These are phyloP conservation scores for Saccopteryx bilineata DNA, from an alignment of 2,113 vertebrate species.

Conservation along the genomic window DNA sequence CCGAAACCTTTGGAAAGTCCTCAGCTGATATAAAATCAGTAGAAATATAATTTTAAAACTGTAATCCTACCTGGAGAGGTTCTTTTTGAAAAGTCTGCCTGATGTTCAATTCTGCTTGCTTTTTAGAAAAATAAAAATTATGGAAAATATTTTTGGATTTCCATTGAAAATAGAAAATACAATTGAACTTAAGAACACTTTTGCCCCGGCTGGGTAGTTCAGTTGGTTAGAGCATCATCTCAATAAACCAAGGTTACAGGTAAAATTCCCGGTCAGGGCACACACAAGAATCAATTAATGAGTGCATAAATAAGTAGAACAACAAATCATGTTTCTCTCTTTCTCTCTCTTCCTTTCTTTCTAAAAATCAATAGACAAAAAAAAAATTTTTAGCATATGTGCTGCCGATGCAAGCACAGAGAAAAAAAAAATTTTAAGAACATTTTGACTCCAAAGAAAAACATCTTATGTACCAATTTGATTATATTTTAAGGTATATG, in stretches of 20 bases:
- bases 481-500: neutral
- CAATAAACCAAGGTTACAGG: too few relatives aligned
- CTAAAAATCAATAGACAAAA: too few relatives aligned
- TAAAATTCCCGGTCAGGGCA: too few relatives aligned
- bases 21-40: neutral
- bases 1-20: neutral
- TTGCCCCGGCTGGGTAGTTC: neutral
- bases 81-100: neutral
- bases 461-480: neutral
- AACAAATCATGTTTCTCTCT: too few relatives aligned
- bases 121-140: slow-evolving; percentile 44
- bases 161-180: slow-evolving; percentile 26
- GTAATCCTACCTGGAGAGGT: neutral
- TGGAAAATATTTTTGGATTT: slow-evolving; percentile 30
- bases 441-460: neutral
- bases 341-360: too few relatives aligned
- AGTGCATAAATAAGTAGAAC: too few relatives aligned
- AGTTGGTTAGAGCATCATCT: too few relatives aligned
- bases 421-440: neutral
- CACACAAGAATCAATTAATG: too few relatives aligned
- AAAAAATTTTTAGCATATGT: too few relatives aligned
- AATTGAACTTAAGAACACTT: neutral
- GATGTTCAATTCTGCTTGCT: neutral
- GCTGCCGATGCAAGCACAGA: too few relatives aligned
- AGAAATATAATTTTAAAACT: slow-evolving; percentile 41